Percentiles rank a stretch among this genome's conserved stretches.
Evolutionary conservation across 2,113 vertebrate genomes (phyloP).

Genomic region (Thalassarche chlororhynchos): DNA sequence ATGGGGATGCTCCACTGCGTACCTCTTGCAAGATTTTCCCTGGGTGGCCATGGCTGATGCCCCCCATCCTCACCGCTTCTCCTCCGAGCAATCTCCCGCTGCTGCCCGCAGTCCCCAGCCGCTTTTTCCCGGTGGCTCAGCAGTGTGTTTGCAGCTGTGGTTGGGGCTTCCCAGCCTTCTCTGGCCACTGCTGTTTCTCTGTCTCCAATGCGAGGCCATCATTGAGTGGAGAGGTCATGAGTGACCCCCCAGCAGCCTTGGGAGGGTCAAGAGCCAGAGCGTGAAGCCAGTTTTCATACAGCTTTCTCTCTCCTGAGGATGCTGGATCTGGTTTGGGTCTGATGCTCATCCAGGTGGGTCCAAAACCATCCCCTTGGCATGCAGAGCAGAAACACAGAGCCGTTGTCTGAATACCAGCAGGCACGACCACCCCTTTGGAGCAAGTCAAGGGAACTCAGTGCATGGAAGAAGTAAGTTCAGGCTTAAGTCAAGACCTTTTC

Average conservation of each 20-base stretch:
- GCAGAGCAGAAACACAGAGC: not conserved
- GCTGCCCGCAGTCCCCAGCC: fast-evolving
- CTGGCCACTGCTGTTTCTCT: not conserved
- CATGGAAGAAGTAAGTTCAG: not conserved
- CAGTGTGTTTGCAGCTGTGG: not conserved
- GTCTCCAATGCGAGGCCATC: not conserved
- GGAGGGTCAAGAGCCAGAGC: not conserved
- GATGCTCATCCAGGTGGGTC: not conserved
- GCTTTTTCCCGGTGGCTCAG: not conserved
- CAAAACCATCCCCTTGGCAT: not conserved
- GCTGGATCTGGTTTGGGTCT: not conserved
- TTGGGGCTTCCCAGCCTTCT: not conserved
- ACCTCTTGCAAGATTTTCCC: not conserved
- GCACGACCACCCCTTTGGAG: not conserved
- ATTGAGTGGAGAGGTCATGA: not conserved
- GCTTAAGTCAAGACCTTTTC: not conserved
- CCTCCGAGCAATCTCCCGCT: fast-evolving
- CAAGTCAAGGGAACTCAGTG: not conserved
- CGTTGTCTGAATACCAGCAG: not conserved
- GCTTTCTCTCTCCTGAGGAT: not conserved
- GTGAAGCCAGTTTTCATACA: not conserved
- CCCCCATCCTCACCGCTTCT: not conserved
- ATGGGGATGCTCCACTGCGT: not conserved
- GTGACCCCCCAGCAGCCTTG: not conserved
- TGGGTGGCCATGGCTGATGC: not conserved